Base-by-base conservation (phyloP, 23 tunicate species). In the Phallusia fumigata region DNA sequence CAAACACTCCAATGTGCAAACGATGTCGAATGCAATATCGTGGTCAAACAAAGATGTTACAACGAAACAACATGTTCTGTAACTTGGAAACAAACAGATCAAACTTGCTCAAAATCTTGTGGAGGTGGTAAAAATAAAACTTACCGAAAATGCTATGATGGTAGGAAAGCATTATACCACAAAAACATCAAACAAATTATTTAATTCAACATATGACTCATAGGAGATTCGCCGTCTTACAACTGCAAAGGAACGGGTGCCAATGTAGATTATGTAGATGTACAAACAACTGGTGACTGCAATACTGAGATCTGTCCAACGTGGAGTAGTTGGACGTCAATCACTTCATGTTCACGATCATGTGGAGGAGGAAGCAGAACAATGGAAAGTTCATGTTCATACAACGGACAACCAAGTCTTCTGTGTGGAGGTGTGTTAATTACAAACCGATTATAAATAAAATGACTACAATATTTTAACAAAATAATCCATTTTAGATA, bases 261-360 rank as follows among this genome's bases (percentile, higher is more conserved):
- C 26, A 36, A 77, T 26, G 16, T 35, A 0, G 53, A 40, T 5
- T 21, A 40, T 31, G 31, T 33, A 58, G 28, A 58, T 21, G 69
- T 6, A 21, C 69, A 24, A 58, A 58, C 16, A 77, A 35, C 45
- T 19, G 53, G 18, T 35, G 24, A 21, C 28, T 81, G 84, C 52
- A 81, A 81, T 52, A 81, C 84, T 10, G 40, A 36, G 31, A 32
- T 31, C 28, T 81, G 84, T 35, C 84, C 84, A 19, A 26, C 81
- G 6, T 77, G 81, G 81, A 35, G 52, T 35, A 28, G 33, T 77
- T 77, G 81, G 81, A 36, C 33, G 26, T 2, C 24, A 77, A 36
- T 30, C 28, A 35, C 81, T 22, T 28, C 81, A 35, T 77, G 81
- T 36, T 35, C 81, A 10, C 18, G 6, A 35, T 34, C 81, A 35